phyloP scores from a whole-genome alignment of 2,888 invertebrate species.

The Zeuzera pyrina region DNA sequence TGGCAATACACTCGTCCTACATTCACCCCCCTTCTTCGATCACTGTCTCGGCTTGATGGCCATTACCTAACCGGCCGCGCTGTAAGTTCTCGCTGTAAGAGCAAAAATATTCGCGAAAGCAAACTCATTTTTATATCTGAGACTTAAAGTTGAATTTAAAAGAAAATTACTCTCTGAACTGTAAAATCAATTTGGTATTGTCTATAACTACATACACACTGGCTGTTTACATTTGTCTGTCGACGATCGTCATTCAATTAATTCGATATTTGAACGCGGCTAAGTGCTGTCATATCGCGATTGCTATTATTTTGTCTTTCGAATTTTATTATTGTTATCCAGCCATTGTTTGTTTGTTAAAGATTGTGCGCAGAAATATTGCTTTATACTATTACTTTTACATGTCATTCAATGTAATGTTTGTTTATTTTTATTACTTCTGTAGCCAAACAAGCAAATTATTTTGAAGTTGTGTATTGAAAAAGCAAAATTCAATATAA shows the following conservation, averaged over 20 bases:
- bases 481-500: too few species aligned
- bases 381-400: too few species aligned
- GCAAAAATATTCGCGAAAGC: constrained; percentile 17
- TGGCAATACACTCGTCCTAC: constrained; percentile 48
- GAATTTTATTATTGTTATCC: constrained; percentile 8
- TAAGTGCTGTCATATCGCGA: constrained; percentile 40
- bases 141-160: constrained; percentile 33
- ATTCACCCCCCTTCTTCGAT: constrained; percentile 64
- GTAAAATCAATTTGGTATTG: constrained; percentile 38
- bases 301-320: constrained; percentile 21
- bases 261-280: constrained; percentile 59
- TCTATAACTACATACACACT: constrained; percentile 32
- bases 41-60: constrained; percentile 53
- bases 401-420: too few species aligned
- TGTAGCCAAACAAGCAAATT: too few species aligned
- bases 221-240: constrained; percentile 55
- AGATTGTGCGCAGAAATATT: too few species aligned
- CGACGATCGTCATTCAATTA: constrained; percentile 60
- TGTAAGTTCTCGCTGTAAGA: constrained; percentile 38
- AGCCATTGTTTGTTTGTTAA: too few species aligned
- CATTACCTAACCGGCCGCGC: constrained; percentile 65
- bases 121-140: constrained; percentile 22
- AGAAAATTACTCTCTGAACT: constrained; percentile 14
- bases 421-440: too few species aligned
- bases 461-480: too few species aligned